These are phyloP conservation scores for Dipodomys ordii DNA, from an alignment of 2,113 vertebrate species.

Conservation along the genomic window DNA sequence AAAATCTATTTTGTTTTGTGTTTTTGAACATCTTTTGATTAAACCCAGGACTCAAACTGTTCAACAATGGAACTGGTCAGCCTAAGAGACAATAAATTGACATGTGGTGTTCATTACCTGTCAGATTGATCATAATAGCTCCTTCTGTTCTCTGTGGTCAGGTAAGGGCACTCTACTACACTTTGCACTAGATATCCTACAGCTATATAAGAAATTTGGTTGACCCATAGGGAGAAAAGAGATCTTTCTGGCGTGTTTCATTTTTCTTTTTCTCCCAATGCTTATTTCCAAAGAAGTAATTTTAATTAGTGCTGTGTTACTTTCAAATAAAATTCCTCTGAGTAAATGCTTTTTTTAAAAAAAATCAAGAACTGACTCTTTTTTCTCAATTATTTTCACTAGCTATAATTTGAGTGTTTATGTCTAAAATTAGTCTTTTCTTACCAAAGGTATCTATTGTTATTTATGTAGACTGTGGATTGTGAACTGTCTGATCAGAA, in stretches of 20 bases:
- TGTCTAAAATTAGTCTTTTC: not conserved
- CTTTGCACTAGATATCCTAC: not conserved
- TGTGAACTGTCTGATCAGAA: conserved; percentile 14
- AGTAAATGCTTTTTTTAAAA: too few species aligned
- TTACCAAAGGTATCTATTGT: not conserved
- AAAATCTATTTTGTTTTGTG: not conserved
- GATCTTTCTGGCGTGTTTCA: not conserved
- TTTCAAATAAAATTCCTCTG: too few species aligned
- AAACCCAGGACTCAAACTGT: not conserved
- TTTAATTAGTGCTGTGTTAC: conserved; percentile 27
- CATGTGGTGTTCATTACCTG: not conserved
- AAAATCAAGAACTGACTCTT: not conserved
- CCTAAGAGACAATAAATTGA: not conserved
- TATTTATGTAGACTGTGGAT: not conserved
- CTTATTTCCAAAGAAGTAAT: not conserved
- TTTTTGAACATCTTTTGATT: conserved; percentile 11
- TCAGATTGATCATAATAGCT: not conserved
- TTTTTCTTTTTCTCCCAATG: not conserved
- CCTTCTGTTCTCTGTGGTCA: not conserved
- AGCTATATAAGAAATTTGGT: not conserved
- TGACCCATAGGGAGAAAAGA: not conserved
- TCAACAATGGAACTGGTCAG: not conserved
- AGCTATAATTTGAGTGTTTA: conserved; percentile 43
- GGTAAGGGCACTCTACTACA: not conserved
- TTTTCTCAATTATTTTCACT: not conserved